These are phyloP conservation scores for Laterallus jamaicensis DNA, from an alignment of 2,113 vertebrate species.

Conservation along the genomic window DNA sequence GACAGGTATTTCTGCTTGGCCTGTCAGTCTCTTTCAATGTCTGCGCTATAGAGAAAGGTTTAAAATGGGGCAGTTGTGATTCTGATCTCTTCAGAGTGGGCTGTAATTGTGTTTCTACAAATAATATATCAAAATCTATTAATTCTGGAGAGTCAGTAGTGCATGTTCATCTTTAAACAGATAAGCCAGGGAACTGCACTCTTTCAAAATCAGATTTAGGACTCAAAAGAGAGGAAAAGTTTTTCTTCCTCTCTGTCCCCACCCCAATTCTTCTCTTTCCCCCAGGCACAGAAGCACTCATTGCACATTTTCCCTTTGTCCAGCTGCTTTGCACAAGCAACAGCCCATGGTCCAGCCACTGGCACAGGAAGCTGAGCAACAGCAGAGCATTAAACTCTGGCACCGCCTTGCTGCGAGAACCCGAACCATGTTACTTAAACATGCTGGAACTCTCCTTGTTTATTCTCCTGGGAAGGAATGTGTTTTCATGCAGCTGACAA, in stretches of 20 bases:
- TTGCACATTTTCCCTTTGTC: neutral
- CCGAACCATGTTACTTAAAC: neutral
- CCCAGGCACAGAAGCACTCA: neutral
- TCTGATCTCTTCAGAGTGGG: neutral
- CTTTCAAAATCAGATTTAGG: neutral
- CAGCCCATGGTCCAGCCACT: rapidly evolving
- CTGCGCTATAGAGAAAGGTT: neutral
- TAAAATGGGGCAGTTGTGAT: neutral
- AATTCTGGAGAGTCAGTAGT: neutral
- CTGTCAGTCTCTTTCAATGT: neutral
- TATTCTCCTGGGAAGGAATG: neutral
- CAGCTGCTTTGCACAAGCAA: neutral
- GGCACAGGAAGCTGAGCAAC: neutral
- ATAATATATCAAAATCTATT: neutral
- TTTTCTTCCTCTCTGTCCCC: neutral
- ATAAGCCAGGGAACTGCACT: neutral
- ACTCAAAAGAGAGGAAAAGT: neutral
- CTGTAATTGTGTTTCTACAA: neutral
- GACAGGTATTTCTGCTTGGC: neutral
- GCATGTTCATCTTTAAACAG: neutral
- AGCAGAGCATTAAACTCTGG: neutral
- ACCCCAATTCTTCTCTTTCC: neutral
- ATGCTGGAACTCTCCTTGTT: neutral
- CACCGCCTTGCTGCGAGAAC: neutral
- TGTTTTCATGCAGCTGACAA: neutral